Evolutionary conservation across 2,113 vertebrate species (phyloP).

Genomic region (Alethe diademata): DNA sequence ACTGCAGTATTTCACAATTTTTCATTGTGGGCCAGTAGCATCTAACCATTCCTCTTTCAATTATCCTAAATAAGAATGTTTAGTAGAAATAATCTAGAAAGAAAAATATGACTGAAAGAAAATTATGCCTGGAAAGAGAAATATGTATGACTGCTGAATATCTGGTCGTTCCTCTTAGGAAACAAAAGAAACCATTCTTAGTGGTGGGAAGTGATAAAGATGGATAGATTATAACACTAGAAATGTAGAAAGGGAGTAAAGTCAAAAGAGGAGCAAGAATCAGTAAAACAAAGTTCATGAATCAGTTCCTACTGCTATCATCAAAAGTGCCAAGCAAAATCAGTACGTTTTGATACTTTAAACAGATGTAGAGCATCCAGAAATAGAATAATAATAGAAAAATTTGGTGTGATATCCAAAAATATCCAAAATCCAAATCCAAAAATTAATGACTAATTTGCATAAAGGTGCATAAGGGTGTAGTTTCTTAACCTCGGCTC

Average conservation of each 20-base stretch:
- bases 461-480: rapidly evolving
- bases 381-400: background rate
- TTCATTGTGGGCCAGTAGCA: background rate
- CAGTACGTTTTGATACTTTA: background rate
- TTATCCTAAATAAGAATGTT: background rate
- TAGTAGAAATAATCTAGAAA: background rate
- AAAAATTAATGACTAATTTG: background rate
- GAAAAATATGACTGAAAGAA: background rate
- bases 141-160: background rate
- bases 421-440: too few relatives aligned
- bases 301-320: background rate
- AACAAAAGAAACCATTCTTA: background rate
- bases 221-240: background rate
- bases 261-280: background rate
- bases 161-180: rapidly evolving
- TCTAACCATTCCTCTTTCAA: background rate
- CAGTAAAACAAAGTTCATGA: background rate
- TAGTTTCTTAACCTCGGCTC: background rate
- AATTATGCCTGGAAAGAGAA: background rate
- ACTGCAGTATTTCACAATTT: background rate
- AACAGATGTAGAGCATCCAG: background rate
- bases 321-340: background rate
- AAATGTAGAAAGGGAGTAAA: background rate
- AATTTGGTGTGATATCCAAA: background rate
- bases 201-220: background rate